Evolutionary conservation across 2,797 vertebrate species (phyloP).

Genomic region (Helicolenus hilgendorfi): DNA sequence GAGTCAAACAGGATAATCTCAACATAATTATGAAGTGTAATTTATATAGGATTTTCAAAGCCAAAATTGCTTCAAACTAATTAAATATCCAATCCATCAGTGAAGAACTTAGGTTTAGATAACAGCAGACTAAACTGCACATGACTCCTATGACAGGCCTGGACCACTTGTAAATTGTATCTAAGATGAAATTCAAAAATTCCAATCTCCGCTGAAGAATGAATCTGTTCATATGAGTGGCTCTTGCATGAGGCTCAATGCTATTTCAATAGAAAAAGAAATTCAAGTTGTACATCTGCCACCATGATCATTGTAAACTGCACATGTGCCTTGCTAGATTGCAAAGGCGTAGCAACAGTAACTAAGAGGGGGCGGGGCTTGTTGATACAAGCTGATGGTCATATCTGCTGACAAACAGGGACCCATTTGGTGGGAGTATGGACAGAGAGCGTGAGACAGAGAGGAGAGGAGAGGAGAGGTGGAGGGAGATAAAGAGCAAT

Average conservation of each 20-base stretch:
- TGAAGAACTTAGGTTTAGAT: no score
- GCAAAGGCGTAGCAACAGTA: neutral
- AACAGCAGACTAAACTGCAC: no score
- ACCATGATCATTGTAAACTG: neutral
- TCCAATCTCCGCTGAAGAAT: no score
- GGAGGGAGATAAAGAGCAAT: conserved; percentile 53
- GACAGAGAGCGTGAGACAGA: conserved; percentile 14
- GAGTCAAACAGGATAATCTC: no score
- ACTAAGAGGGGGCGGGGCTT: neutral
- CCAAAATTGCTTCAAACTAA: no score
- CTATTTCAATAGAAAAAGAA: neutral
- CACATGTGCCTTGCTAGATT: neutral
- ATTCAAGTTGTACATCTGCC: neutral
- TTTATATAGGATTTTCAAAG: no score
- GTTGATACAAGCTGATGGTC: conserved; percentile 42
- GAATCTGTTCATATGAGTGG: no score
- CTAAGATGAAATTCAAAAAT: no score
- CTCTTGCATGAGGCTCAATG: neutral
- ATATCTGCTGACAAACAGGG: conserved; percentile 28
- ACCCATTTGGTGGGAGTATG: conserved; percentile 22
- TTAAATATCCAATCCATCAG: no score
- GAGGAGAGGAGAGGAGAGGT: neutral
- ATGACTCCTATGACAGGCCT: no score
- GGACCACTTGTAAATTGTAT: no score
- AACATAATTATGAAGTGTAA: no score